phyloP scores from a whole-genome alignment of 2,888 invertebrate genomes.

The Electrophaes corylata region DNA sequence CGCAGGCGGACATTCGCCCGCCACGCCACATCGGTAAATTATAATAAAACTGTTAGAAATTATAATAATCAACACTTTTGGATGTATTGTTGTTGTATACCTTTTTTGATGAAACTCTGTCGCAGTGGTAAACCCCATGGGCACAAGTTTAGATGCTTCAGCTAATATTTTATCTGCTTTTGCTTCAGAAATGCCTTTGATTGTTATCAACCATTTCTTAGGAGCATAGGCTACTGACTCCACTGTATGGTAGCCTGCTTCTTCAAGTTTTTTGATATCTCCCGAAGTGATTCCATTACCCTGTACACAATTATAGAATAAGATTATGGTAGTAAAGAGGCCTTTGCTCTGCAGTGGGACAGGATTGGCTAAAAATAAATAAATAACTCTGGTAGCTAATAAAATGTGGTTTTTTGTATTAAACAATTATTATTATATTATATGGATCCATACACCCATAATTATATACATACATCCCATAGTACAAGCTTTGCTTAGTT shows the following conservation, averaged over 20 bases:
- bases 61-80: neutral
- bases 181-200: constrained; percentile 98
- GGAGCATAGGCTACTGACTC: constrained; percentile 98
- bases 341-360: no score
- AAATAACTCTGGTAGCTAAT: no score
- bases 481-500: no score
- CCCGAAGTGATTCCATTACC: constrained; percentile 94
- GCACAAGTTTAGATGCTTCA: constrained; percentile 96
- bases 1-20: no score
- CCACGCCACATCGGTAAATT: no score
- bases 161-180: constrained; percentile 97
- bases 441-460: no score
- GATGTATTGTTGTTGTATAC: constrained; percentile 45
- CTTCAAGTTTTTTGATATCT: constrained; percentile 96
- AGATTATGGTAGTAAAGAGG: no score
- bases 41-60: no score
- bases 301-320: constrained; percentile 2
- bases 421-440: no score
- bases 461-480: no score
- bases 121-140: constrained; percentile 99
- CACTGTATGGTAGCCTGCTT: constrained; percentile 97
- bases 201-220: constrained; percentile 93
- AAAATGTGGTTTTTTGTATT: no score
- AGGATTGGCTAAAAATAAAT: no score
- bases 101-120: constrained; percentile 97